Evolutionary conservation across 2,797 vertebrate genomes (phyloP).

Genomic region (Argentina silus): DNA sequence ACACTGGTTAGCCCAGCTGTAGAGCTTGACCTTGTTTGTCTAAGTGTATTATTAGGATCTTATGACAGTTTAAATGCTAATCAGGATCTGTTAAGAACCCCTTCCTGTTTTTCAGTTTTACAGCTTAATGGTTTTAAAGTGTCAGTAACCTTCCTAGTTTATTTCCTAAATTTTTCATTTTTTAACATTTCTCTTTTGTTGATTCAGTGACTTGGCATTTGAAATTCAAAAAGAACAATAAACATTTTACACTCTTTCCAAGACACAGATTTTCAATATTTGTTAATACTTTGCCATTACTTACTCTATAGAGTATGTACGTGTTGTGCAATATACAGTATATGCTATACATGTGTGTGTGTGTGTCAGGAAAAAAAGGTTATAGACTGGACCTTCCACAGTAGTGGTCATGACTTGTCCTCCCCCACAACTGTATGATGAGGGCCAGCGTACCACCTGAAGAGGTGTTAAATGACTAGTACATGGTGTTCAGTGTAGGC

Average conservation of each 20-base stretch:
- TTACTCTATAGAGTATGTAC: not conserved
- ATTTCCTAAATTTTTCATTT: slow-evolving; percentile 59
- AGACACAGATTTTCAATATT: slow-evolving; percentile 47
- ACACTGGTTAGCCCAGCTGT: not conserved
- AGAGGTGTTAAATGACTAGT: not conserved
- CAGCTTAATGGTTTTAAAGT: slow-evolving; percentile 53
- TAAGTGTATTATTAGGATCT: slow-evolving; percentile 14
- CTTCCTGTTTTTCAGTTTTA: slow-evolving; percentile 47
- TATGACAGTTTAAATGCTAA: slow-evolving; percentile 29
- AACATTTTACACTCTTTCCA: slow-evolving; percentile 90
- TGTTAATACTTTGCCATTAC: not conserved
- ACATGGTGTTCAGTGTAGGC: not conserved
- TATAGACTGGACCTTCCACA: not conserved
- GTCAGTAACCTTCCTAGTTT: slow-evolving; percentile 56
- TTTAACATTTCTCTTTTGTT: slow-evolving; percentile 84
- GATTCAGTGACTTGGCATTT: slow-evolving; percentile 84
- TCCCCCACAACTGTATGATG: not conserved
- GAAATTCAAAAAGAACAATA: slow-evolving; percentile 80
- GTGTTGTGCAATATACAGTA: not conserved
- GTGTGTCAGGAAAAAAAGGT: not conserved
- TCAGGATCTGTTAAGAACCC: slow-evolving; percentile 19
- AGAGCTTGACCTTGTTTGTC: not conserved
- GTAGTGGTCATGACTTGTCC: not conserved
- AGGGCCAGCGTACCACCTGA: not conserved
- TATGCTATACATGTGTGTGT: not conserved